Evolutionary conservation across 1,140 invertebrate species (phyloP), one percentile per base, ranked within the genome.

Genomic region (Drosophila aff.): DNA sequence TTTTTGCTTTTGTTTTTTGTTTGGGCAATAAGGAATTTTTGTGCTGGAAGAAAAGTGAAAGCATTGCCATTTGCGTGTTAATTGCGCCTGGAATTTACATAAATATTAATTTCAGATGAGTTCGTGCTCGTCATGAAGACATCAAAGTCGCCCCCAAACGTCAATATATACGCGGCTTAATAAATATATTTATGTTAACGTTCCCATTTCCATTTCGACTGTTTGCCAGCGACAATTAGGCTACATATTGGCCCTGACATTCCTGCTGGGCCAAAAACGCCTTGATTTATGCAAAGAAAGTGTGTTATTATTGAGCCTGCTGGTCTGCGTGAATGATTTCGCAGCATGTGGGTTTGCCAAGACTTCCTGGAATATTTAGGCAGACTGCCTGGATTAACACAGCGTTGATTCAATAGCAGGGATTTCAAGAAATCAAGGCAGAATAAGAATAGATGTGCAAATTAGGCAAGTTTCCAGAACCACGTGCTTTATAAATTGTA

Each of bases 111-210:
- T 74, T 65, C 58, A 62, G 28, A 74, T 61, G 72, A 69, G 58
- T 69, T 76, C 38, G 46, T 55, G 73, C 41, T 41, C 44, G 44
- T 60, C 63, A n/a, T 73, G 44, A 18, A 50, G 50, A 84, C 77
- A 79, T 87, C 84, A 87, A 89, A 87, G 81, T 13, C 55, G 44
- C 62, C 44, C 50, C 28, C 28, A 9, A 49, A 66, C 58, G 50
- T 59, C 76, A 65, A 79, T 79, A 53, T 33, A 53, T 15, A 21
- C 59, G 52, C 44, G 49, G 46, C 28, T 66, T 81, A 64, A 84
- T 90, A 89, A 84, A 81, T 79, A 72, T 73, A 79, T 89, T 89
- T 89, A 89, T 89, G 85, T 67, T 84, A 90, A 84, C 81, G 63
- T 78, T 89, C 44, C 21, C 21, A 57, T 50, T 65, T 72, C 76